These are phyloP conservation scores for Clarias pachynema DNA, from an alignment of 2,797 vertebrate species.

Conservation along the genomic window DNA sequence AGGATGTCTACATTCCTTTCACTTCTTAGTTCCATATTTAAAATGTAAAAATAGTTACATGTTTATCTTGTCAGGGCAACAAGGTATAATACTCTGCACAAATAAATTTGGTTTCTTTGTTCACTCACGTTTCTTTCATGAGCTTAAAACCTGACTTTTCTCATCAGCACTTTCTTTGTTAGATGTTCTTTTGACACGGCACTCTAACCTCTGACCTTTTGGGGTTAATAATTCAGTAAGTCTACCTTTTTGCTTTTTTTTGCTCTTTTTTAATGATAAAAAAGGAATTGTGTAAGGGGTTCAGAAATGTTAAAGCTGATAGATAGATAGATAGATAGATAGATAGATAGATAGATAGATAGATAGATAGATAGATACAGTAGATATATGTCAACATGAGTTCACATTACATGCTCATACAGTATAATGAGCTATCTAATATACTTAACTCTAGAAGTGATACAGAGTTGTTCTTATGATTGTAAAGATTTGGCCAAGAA, in stretches of 20 bases:
- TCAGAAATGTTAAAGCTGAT: neutral
- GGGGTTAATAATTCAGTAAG: constrained; percentile 44
- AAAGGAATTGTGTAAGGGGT: neutral
- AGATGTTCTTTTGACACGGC: constrained; percentile 5
- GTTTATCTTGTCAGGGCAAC: neutral
- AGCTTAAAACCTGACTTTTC: constrained; percentile 5
- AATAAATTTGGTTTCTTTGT: neutral
- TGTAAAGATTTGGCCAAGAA: neutral
- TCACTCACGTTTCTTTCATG: neutral
- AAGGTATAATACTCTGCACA: neutral
- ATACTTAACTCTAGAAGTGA: neutral
- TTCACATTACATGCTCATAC: neutral
- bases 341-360: neutral
- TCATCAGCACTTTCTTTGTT: constrained; percentile 21
- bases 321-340: neutral
- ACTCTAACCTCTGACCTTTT: constrained; percentile 40
- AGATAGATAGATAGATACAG: neutral
- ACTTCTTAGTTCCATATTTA: neutral
- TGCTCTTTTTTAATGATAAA: neutral
- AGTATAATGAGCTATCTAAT: neutral
- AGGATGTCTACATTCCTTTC: neutral
- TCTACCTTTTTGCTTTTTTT: neutral
- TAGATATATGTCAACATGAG: neutral
- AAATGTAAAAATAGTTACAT: neutral
- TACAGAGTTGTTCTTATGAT: neutral